These are phyloP conservation scores for Colletes latitarsis DNA, from an alignment of 1,140 invertebrate species.

Conservation along the genomic window DNA sequence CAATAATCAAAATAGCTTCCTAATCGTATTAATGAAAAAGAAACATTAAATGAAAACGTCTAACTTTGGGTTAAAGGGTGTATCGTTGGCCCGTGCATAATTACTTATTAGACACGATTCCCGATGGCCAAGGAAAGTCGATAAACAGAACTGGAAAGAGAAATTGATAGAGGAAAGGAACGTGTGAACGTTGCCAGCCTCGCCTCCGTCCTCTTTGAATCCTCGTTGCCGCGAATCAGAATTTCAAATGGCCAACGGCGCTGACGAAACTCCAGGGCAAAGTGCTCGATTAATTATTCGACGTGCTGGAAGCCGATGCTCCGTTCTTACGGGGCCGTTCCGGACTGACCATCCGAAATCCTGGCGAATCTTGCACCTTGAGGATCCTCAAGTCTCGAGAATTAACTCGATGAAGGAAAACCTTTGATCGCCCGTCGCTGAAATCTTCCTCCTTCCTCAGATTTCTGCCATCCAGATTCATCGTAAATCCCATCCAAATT, in stretches of 20 bases:
- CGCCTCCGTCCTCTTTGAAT: slow-evolving; percentile 19
- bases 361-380: not conserved
- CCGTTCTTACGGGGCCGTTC: not conserved
- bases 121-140: not conserved
- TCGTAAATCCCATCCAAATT: too few relatives aligned
- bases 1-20: too few relatives aligned
- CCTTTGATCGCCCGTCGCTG: too few relatives aligned
- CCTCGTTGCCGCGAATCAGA: slow-evolving; percentile 38
- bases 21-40: too few relatives aligned
- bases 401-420: not conserved
- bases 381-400: not conserved
- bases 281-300: slow-evolving; percentile 56
- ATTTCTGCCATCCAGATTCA: too few relatives aligned
- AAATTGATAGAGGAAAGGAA: not conserved
- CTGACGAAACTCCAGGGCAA: slow-evolving; percentile 4
- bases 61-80: too few relatives aligned
- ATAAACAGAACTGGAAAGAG: slow-evolving; percentile 3
- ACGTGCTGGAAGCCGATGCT: slow-evolving; percentile 22
- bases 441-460: too few relatives aligned
- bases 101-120: not conserved
- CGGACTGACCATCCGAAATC: not conserved
- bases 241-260: slow-evolving; percentile 46
- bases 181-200: slow-evolving; percentile 1
- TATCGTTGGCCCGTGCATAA: too few relatives aligned
- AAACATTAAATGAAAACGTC: too few relatives aligned